phyloP scores from a whole-genome alignment of 1,140 invertebrate species.

The Eumaeus atala region DNA sequence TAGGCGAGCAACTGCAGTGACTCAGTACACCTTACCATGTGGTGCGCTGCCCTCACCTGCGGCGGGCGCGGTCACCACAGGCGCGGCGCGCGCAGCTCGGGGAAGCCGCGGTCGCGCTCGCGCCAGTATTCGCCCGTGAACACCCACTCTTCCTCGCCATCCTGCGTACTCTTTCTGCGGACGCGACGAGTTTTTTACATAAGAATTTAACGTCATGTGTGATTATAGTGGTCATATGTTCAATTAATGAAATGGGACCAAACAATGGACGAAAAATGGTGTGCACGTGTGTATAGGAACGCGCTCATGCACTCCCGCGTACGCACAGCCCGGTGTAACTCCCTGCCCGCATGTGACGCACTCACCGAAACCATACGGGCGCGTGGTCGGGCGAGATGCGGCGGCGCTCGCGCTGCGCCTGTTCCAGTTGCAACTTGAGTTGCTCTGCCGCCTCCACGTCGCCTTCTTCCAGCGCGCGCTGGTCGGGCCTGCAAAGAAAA shows the following conservation, averaged over 20 bases:
- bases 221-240: no score
- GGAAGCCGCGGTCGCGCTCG: conserved; percentile 51
- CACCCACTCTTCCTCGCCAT: conserved; percentile 57
- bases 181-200: no score
- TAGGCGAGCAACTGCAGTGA: no score
- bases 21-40: no score
- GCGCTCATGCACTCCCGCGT: neutral
- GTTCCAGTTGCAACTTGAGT: conserved; percentile 74
- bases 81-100: conserved; percentile 32
- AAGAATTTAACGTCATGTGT: no score
- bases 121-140: conserved; percentile 62
- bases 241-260: no score
- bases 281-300: no score
- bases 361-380: conserved; percentile 56
- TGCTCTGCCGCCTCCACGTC: conserved; percentile 82
- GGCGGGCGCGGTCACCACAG: conserved; percentile 54
- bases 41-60: neutral
- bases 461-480: conserved; percentile 84
- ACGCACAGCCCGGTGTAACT: conserved; percentile 27
- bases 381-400: conserved; percentile 35
- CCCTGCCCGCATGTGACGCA: conserved; percentile 83
- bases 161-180: conserved; percentile 11
- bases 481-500: conserved; percentile 71
- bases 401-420: conserved; percentile 50
- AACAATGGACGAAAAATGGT: no score